Evolutionary conservation across 1,140 invertebrate species (phyloP), one percentile per base, ranked within the genome.

Genomic region (Lycorma delicatula): DNA sequence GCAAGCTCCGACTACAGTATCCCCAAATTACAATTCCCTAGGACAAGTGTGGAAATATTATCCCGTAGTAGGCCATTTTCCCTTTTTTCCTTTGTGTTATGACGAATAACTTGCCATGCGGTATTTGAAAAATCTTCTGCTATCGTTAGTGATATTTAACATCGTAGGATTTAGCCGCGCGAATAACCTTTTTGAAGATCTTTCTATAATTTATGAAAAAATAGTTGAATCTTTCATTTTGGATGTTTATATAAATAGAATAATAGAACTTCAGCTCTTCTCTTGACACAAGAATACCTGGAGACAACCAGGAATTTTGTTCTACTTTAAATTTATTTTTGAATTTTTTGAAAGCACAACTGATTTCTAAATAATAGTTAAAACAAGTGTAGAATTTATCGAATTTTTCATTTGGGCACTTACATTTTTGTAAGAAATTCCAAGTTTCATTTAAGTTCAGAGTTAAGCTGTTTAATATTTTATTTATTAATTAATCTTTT

Each of bases 81-180:
- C n/a, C n/a, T n/a, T n/a, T n/a, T n/a, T n/a, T n/a, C n/a, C n/a
- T n/a, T n/a, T n/a, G n/a, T n/a, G n/a, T n/a, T n/a, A n/a, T n/a
- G n/a, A n/a, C n/a, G n/a, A n/a, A n/a, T n/a, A n/a, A n/a, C n/a
- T n/a, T n/a, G n/a, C 47, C 47, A 49, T 11, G 47, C 47, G 22
- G 47, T 49, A 25, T 49, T 49, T 22, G 47, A 49, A 20, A 49
- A 20, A 18, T 49, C 27, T 25, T 49, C 27, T 25, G 47, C 23
- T 26, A 26, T 49, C 22, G 27, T 20, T 16, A 49, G 16, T 49
- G 47, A 20, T 49, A 25, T 49, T 5, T 23, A 26, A 25, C 23
- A 49, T 49, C 47, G 23, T 49, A 49, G 11, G 47, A 20, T 26
- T 11, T 49, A 6, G 47, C 47, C 7, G 47, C 47, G 23, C 18